Conservation (phyloP, 2,797 vertebrate species). For the Macroramphosus scolopax region DNA sequence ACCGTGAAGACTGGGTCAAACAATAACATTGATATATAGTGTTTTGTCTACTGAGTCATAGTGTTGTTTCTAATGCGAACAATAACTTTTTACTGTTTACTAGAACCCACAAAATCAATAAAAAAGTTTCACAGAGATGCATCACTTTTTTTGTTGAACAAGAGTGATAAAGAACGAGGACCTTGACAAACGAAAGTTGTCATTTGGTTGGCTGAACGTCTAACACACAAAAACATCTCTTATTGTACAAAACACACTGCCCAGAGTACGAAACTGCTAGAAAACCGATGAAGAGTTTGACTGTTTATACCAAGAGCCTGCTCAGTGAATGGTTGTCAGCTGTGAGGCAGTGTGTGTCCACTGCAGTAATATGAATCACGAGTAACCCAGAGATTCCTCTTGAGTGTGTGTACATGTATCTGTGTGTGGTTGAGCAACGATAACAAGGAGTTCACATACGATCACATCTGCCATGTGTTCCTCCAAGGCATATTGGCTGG, state of each 20-base stretch:
- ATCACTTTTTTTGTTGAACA: slow-evolving; percentile 6
- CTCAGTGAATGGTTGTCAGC: slow-evolving; percentile 54
- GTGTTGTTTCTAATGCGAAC: slow-evolving; percentile 14
- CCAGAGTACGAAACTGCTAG: slow-evolving; percentile 4
- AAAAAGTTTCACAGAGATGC: slow-evolving; percentile 11
- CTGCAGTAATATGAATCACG: slow-evolving; percentile 69
- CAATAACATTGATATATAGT: slow-evolving; percentile 42
- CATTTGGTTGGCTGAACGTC: slow-evolving; percentile 8
- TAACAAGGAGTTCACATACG: slow-evolving; percentile 18
- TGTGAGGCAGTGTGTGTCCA: slow-evolving; percentile 48
- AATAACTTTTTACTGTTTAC: slow-evolving; percentile 3
- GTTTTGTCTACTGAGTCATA: slow-evolving; percentile 10
- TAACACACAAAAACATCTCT: slow-evolving; percentile 15
- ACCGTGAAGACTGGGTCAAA: slow-evolving; percentile 61
- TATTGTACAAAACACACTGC: slow-evolving; percentile 7
- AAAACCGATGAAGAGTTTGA: slow-evolving; percentile 5
- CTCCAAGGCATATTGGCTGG: slow-evolving; percentile 18
- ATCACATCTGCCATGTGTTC: slow-evolving; percentile 21
- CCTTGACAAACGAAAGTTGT: slow-evolving; percentile 28
- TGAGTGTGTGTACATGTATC: slow-evolving; percentile 9
- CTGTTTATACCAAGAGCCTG: slow-evolving; percentile 12
- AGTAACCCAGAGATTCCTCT: slow-evolving; percentile 43
- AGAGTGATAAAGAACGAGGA: slow-evolving; percentile 3
- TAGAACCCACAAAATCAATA: neutral
- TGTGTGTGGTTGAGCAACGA: neutral